Conservation (phyloP, 2,797 vertebrate genomes). For the Rhadinocentrus ornatus region DNA sequence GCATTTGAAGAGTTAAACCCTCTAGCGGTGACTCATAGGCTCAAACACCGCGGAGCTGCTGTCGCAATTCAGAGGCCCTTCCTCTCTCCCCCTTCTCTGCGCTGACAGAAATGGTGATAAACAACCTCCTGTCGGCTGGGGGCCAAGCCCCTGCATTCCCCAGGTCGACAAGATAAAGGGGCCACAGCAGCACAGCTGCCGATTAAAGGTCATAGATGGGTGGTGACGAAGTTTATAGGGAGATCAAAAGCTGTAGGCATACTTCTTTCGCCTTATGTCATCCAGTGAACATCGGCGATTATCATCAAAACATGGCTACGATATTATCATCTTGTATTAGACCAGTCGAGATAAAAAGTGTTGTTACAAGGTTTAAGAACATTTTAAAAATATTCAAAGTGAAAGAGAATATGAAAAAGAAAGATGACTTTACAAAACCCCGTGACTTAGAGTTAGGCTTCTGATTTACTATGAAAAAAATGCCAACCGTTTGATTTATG, state of each 20-base stretch:
- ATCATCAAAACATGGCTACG: neutral
- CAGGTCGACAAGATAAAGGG: conserved; percentile 51
- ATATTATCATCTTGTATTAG: neutral
- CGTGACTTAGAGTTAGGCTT: neutral
- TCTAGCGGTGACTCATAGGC: conserved; percentile 82
- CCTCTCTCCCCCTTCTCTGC: conserved; percentile 22
- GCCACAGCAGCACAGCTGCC: conserved; percentile 32
- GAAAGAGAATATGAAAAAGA: neutral
- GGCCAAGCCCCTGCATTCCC: conserved; percentile 48
- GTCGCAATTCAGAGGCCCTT: conserved; percentile 72
- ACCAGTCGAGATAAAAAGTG: neutral
- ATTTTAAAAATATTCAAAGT: neutral
- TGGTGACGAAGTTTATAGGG: conserved; percentile 32
- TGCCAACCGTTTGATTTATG: neutral
- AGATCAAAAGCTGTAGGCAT: conserved; percentile 28
- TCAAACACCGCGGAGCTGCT: conserved; percentile 71
- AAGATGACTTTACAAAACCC: neutral
- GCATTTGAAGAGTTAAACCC: conserved; percentile 76
- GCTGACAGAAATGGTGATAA: conserved; percentile 67
- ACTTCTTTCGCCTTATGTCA: neutral
- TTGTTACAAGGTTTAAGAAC: neutral
- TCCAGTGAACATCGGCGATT: neutral
- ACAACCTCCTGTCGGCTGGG: conserved; percentile 54
- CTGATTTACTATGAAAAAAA: neutral
- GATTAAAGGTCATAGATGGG: conserved; percentile 30